A percentile compares a stretch with the other conserved stretches of the same genome.
These are phyloP conservation scores for Helicolenus hilgendorfi DNA, from an alignment of 2,797 vertebrate species.

Conservation along the genomic window DNA sequence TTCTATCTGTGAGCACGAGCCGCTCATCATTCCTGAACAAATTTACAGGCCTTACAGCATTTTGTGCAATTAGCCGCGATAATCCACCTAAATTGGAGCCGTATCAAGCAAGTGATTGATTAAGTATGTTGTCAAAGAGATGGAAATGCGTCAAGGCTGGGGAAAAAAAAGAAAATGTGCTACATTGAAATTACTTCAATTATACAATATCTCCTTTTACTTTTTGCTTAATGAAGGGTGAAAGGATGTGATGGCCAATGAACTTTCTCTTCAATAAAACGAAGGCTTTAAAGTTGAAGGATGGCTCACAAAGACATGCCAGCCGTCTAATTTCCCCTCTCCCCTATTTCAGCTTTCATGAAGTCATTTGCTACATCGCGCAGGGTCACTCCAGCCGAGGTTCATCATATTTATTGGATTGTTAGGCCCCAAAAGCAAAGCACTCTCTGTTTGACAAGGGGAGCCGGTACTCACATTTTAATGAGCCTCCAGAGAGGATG, in stretches of 20 bases:
- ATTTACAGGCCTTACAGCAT: no score
- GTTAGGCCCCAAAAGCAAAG: slow-evolving; percentile 57
- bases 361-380: slow-evolving; percentile 18
- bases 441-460: slow-evolving; percentile 52
- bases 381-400: slow-evolving; percentile 39
- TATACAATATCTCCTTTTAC: background rate
- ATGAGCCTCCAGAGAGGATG: slow-evolving; percentile 81
- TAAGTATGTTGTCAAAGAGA: background rate
- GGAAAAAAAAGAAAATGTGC: background rate
- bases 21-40: background rate
- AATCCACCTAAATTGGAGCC: background rate
- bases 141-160: background rate
- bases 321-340: background rate
- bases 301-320: background rate
- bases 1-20: background rate
- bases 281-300: slow-evolving; percentile 21
- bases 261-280: slow-evolving; percentile 20
- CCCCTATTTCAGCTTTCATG: background rate
- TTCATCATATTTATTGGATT: slow-evolving; percentile 66
- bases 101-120: background rate
- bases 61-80: background rate
- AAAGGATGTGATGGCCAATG: slow-evolving; percentile 3
- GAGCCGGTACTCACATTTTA: slow-evolving; percentile 72
- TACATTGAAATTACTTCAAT: background rate
- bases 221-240: slow-evolving; percentile 17